Evolutionary conservation across 2,888 invertebrate species (phyloP).

Genomic region (Dioctria linearis): DNA sequence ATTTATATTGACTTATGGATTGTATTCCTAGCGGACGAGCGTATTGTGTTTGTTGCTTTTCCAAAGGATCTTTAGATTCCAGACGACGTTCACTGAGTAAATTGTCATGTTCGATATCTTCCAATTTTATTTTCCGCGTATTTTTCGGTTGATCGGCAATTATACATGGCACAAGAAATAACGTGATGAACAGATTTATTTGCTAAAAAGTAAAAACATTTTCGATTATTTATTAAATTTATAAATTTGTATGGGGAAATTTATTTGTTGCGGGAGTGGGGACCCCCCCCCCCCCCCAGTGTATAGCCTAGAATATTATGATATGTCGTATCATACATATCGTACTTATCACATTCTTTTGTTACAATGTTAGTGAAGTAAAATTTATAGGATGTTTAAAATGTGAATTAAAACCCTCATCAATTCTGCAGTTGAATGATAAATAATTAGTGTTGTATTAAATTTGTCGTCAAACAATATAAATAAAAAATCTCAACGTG

Average conservation of each 20-base stretch:
- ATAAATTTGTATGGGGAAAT: background rate
- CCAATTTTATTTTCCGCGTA: slow-evolving; percentile 76
- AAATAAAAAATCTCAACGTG: too few relatives aligned
- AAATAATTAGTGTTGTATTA: too few relatives aligned
- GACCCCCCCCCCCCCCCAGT: too few relatives aligned
- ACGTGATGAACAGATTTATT: background rate
- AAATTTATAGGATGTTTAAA: too few relatives aligned
- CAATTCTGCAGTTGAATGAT: too few relatives aligned
- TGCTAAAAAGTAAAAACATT: background rate
- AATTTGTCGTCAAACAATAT: too few relatives aligned
- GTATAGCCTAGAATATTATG: background rate
- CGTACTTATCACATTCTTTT: too few relatives aligned
- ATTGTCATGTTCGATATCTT: slow-evolving; percentile 83
- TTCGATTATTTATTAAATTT: too few relatives aligned
- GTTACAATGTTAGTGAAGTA: too few relatives aligned
- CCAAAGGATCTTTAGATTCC: slow-evolving; percentile 53
- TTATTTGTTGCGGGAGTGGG: background rate
- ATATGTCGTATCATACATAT: too few relatives aligned
- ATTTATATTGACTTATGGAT: background rate
- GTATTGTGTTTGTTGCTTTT: slow-evolving; percentile 59
- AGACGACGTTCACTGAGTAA: slow-evolving; percentile 73
- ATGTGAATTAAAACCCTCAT: too few relatives aligned
- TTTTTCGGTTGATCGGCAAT: background rate
- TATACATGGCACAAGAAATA: background rate
- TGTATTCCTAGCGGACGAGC: slow-evolving; percentile 52